Evolutionary conservation across 2,113 vertebrate genomes (phyloP).

Genomic region (Saguinus midas): DNA sequence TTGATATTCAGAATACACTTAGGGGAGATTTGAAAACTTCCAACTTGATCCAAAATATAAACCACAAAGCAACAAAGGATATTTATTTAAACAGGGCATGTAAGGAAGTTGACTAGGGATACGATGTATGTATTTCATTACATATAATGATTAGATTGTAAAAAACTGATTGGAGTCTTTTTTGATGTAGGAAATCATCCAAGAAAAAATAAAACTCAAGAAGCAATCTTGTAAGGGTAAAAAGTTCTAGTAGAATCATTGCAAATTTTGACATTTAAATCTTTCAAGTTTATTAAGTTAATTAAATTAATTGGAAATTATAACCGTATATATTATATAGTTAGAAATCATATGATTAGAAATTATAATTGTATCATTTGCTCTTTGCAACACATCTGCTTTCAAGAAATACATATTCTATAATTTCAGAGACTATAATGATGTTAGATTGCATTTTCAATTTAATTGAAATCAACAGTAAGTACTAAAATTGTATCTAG

Average conservation of each 20-base stretch:
- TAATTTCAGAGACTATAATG: constrained; percentile 40
- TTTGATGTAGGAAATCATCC: neutral
- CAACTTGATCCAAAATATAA: constrained; percentile 4
- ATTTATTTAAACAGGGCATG: neutral
- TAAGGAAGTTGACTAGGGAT: neutral
- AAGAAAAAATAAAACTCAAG: neutral
- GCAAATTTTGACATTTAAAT: constrained; percentile 27
- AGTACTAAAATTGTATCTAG: constrained; percentile 25
- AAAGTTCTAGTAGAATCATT: neutral
- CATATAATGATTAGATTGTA: neutral
- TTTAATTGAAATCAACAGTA: neutral
- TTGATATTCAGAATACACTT: neutral
- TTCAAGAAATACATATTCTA: neutral
- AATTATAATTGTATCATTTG: too few relatives aligned
- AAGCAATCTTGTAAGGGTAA: neutral
- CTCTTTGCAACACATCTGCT: neutral
- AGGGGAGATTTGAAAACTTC: neutral
- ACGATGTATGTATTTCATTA: neutral
- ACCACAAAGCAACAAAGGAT: constrained; percentile 1
- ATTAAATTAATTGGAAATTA: neutral
- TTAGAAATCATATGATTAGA: too few relatives aligned
- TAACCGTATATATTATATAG: too few relatives aligned
- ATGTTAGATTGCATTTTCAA: constrained; percentile 24
- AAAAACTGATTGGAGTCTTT: neutral
- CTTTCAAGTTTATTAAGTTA: constrained; percentile 1